Percentiles rank a stretch among this genome's conserved stretches.
phyloP scores from a whole-genome alignment of 2,797 vertebrate species.

The Mus minutoides region DNA sequence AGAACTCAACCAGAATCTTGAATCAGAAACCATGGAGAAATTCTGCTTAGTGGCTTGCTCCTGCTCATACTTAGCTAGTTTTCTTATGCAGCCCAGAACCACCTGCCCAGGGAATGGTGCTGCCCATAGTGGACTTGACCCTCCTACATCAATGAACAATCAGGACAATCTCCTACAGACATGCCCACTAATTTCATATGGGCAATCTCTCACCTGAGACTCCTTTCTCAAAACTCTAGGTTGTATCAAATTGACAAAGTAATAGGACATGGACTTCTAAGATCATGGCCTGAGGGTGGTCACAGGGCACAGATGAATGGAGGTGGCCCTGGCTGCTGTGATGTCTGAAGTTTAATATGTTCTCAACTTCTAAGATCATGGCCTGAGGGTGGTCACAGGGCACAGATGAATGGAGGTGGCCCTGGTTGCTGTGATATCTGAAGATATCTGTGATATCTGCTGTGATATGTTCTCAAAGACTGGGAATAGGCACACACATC shows the following conservation, averaged over 20 bases:
- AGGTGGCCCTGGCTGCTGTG: not conserved
- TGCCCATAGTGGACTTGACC: not conserved
- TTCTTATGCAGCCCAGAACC: not conserved
- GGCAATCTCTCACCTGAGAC: not conserved
- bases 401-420: not conserved
- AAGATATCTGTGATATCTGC: no score
- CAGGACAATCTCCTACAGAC: not conserved
- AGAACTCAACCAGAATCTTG: not conserved
- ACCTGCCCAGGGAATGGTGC: not conserved
- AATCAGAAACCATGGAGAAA: not conserved
- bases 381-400: not conserved
- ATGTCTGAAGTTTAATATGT: not conserved
- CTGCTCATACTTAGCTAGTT: not conserved
- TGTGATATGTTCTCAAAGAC: not conserved
- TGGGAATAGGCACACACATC: not conserved
- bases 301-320: not conserved
- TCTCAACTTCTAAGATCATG: not conserved
- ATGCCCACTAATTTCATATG: not conserved
- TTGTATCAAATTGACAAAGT: not conserved
- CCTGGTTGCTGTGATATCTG: not conserved
- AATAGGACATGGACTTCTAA: not conserved
- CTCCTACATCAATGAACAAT: not conserved
- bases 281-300: not conserved
- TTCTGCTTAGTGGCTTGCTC: not conserved
- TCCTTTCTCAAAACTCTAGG: not conserved